Percentiles rank a stretch among this genome's conserved stretches.
phyloP scores from a whole-genome alignment of 2,113 vertebrate species.

The Pholis gunnellus region DNA sequence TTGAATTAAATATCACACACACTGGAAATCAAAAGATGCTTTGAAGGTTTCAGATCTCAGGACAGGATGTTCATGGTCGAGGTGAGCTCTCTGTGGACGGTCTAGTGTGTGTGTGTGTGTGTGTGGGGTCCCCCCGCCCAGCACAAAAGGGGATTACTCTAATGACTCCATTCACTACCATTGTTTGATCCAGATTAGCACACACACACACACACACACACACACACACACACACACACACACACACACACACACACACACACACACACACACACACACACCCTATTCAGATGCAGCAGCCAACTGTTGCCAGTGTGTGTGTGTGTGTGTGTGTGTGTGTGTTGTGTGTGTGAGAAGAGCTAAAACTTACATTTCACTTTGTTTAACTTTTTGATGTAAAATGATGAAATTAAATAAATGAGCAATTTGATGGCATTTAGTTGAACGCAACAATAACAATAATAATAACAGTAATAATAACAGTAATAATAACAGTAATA shows the following conservation, averaged over 20 bases:
- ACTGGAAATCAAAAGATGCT: conserved; percentile 54
- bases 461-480: no score
- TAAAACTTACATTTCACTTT: no score
- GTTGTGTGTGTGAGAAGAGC: no score
- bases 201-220: not conserved
- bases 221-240: not conserved
- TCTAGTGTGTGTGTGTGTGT: conserved; percentile 26
- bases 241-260: not conserved
- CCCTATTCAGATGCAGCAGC: not conserved
- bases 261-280: conserved; percentile 5
- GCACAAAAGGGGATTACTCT: conserved; percentile 66
- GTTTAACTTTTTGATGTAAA: no score
- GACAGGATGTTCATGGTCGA: conserved; percentile 42
- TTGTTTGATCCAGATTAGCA: conserved; percentile 67
- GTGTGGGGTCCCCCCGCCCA: conserved; percentile 23
- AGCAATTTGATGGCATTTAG: no score
- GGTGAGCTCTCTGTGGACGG: conserved; percentile 30
- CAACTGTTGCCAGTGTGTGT: no score
- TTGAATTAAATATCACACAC: no score
- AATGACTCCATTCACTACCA: conserved; percentile 66
- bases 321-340: no score
- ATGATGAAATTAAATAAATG: no score
- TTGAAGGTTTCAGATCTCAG: conserved; percentile 69
- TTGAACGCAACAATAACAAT: no score
- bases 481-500: no score